Base-by-base conservation (phyloP, 1,140 invertebrate genomes). In the Mizuhopecten yessoensis region DNA sequence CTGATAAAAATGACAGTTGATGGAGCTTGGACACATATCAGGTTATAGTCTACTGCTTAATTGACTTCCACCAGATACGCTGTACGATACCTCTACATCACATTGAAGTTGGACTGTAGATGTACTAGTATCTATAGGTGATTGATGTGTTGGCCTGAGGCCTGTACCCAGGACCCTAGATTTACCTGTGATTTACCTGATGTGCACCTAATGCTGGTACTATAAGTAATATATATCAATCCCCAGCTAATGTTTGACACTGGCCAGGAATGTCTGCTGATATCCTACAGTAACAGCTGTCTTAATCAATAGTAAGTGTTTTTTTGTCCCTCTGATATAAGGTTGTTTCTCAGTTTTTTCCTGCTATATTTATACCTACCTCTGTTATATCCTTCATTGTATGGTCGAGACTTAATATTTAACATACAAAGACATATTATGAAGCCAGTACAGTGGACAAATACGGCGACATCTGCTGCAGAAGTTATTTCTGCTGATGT, bases 171-270 rank as follows among this genome's bases (percentile, higher is more conserved):
- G 45, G 20, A 49, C 45, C 1, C 45, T 49, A 49, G 57, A 75
- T 75, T 75, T 75, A 75, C 57, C 57, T 75, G 57, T 2, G 57
- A 75, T n/a, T 75, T 75, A 75, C 57, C 57, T 75, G 23, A 75
- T 75, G 57, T 75, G 57, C 57, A 75, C 57, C 57, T 75, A 17
- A 75, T 75, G 57, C 57, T 75, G 57, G 57, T 75, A 75, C 57
- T 75, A 75, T 75, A 75, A n/a, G 57, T 29, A 75, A 75, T 75
- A 75, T 75, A 75, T 75, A 75, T 75, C 23, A 75, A 75, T n/a
- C 57, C 5, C 57, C 11, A 75, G 9, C 9, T 45, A 20, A 10
- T 75, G 17, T 29, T n/a, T 39, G 36, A 39, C 36, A 39, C 36
- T 75, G 57, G 45, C 45, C 15, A 49, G 5, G 57, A 75, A 75